These are phyloP conservation scores for Platichthys stellatus DNA, from an alignment of 2,113 vertebrate species.

Conservation along the genomic window DNA sequence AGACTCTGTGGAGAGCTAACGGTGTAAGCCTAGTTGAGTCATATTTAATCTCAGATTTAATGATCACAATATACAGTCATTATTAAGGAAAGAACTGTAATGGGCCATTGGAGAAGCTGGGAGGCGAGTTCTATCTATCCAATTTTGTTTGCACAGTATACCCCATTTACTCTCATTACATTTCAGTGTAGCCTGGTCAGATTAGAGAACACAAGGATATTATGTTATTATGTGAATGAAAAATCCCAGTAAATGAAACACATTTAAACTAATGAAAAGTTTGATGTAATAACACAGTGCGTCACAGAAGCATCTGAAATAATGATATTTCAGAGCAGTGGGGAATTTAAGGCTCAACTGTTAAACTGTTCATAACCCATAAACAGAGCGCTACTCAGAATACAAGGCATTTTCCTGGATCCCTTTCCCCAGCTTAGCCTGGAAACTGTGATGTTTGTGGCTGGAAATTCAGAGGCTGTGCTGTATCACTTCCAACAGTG, in stretches of 20 bases:
- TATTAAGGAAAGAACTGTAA: constrained; percentile 7
- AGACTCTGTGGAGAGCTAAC: neutral
- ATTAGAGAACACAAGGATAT: constrained; percentile 9
- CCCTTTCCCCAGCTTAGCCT: constrained; percentile 31
- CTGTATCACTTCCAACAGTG: constrained; percentile 43
- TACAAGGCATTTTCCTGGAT: constrained; percentile 48
- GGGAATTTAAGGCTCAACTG: constrained; percentile 43
- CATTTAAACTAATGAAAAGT: constrained; percentile 58
- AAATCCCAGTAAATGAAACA: constrained; percentile 62
- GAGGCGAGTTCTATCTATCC: constrained; percentile 26
- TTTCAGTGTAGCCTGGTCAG: constrained; percentile 18
- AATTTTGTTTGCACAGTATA: constrained; percentile 40
- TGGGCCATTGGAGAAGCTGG: constrained; percentile 5
- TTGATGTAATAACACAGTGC: constrained; percentile 38
- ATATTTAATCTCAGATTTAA: constrained; percentile 28
- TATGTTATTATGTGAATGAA: constrained; percentile 36
- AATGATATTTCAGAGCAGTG: constrained; percentile 24
- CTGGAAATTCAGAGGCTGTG: constrained; percentile 55
- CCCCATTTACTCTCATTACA: constrained; percentile 42
- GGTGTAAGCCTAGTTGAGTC: constrained; percentile 19
- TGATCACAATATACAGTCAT: constrained; percentile 10
- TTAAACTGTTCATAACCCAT: constrained; percentile 64
- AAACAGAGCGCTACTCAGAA: constrained; percentile 45
- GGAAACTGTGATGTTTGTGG: constrained; percentile 71
- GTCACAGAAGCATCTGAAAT: constrained; percentile 31